A percentile compares a stretch with the other conserved stretches of the same genome.
Evolutionary conservation across 35 echinoderm and acorn worm genomes (phyloP).

Genomic region (Hemicentrotus pulcherrimus): DNA sequence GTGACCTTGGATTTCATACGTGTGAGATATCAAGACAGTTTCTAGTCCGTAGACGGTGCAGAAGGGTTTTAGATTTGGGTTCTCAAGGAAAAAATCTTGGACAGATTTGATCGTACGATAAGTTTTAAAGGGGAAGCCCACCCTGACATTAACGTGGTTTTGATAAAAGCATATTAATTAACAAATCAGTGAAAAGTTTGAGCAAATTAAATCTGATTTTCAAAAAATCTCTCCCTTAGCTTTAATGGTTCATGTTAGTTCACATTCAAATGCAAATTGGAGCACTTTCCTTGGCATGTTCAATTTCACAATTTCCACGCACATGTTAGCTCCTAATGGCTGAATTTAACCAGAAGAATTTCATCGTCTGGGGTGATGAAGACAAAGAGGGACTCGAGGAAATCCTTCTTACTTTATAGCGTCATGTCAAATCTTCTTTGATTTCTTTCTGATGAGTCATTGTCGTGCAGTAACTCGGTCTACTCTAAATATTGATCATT

Average conservation of each 20-base stretch:
- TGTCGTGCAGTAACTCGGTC: not conserved
- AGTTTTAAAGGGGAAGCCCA: too few species aligned
- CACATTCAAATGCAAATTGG: not conserved
- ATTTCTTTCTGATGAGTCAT: not conserved
- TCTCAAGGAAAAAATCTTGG: too few species aligned
- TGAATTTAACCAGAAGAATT: not conserved
- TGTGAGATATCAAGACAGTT: not conserved
- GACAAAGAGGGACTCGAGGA: not conserved
- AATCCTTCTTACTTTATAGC: not conserved
- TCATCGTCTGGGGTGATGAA: not conserved
- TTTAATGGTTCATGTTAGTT: not conserved
- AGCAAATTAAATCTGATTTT: too few species aligned
- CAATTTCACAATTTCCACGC: not conserved
- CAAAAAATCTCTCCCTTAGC: too few species aligned
- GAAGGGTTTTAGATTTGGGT: too few species aligned
- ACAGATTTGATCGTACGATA: too few species aligned
- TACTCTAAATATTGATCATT: constrained; percentile 8
- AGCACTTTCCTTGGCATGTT: not conserved
- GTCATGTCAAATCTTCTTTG: not conserved
- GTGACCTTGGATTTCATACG: not conserved
- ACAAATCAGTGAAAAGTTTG: too few species aligned
- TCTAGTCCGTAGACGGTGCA: too few species aligned
- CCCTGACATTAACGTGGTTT: too few species aligned
- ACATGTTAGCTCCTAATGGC: not conserved
- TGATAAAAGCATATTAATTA: too few species aligned